Percentiles rank a stretch among this genome's conserved stretches.
Conservation (phyloP, 2,113 vertebrate species). For the Alectura lathami region DNA sequence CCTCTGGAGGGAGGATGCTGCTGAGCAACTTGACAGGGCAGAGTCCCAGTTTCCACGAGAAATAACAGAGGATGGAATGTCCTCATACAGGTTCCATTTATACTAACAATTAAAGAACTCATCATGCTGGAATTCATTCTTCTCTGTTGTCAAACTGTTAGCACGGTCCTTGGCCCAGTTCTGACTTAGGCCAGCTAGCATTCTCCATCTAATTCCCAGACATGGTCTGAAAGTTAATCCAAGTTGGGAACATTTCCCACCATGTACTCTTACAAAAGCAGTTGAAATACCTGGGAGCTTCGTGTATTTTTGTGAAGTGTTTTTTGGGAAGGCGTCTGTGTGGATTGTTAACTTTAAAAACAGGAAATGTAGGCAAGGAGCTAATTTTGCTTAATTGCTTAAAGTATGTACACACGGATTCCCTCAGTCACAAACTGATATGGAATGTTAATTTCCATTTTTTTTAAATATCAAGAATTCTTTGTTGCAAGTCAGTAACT, state of each 20-base stretch:
- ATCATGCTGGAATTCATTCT: neutral
- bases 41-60: neutral
- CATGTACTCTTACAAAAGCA: neutral
- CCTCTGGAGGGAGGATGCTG: neutral
- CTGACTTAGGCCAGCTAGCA: neutral
- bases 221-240: neutral
- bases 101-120: neutral
- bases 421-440: neutral
- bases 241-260: neutral
- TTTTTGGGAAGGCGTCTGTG: neutral
- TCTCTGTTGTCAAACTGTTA: rapidly evolving
- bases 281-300: neutral
- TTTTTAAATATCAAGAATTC: neutral
- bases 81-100: neutral
- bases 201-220: neutral
- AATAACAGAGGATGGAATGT: neutral
- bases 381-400: neutral
- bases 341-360: too few species aligned
- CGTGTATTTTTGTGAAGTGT: too few species aligned
- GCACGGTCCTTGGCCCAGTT: neutral
- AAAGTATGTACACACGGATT: neutral
- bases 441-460: neutral
- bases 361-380: neutral
- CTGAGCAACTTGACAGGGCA: neutral
- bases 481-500: neutral